Evolutionary conservation across 1,140 invertebrate species (phyloP).

Genomic region (Drosophila watanabei): DNA sequence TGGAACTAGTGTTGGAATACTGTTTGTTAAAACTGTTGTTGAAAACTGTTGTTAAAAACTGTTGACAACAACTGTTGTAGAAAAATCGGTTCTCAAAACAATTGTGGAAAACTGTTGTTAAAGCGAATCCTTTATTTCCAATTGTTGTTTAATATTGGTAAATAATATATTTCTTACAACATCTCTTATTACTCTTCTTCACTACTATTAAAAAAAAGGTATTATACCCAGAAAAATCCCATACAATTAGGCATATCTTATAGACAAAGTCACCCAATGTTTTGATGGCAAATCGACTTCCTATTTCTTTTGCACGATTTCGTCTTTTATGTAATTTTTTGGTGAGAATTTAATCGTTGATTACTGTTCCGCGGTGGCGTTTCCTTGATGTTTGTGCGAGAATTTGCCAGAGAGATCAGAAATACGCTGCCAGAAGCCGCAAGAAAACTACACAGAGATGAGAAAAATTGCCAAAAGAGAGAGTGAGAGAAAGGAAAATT

Average conservation of each 20-base stretch:
- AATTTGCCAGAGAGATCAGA: constrained; percentile 45
- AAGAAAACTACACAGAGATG: constrained; percentile 6
- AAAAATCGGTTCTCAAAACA: background rate
- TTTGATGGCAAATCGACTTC: constrained; percentile 37
- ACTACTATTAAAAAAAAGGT: background rate
- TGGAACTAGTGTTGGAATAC: background rate
- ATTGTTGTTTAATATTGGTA: background rate
- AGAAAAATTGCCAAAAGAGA: constrained; percentile 22
- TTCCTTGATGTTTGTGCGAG: constrained; percentile 52
- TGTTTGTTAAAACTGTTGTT: background rate
- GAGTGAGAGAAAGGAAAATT: constrained; percentile 9
- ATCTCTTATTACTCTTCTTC: no score
- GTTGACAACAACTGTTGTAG: background rate
- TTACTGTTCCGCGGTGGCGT: constrained; percentile 47
- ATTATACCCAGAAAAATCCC: background rate
- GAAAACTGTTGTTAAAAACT: background rate
- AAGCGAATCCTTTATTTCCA: fast-evolving
- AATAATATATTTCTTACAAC: background rate
- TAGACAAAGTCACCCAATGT: background rate
- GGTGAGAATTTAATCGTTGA: constrained; percentile 42
- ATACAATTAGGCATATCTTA: background rate
- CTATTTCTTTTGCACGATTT: constrained; percentile 38
- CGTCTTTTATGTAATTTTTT: constrained; percentile 50
- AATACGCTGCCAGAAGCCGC: constrained; percentile 25
- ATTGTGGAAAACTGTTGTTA: background rate